Percentiles rank a stretch among this genome's conserved stretches.
These are phyloP conservation scores for Malacoraja senta DNA, from an alignment of 2,797 vertebrate genomes.

Conservation along the genomic window DNA sequence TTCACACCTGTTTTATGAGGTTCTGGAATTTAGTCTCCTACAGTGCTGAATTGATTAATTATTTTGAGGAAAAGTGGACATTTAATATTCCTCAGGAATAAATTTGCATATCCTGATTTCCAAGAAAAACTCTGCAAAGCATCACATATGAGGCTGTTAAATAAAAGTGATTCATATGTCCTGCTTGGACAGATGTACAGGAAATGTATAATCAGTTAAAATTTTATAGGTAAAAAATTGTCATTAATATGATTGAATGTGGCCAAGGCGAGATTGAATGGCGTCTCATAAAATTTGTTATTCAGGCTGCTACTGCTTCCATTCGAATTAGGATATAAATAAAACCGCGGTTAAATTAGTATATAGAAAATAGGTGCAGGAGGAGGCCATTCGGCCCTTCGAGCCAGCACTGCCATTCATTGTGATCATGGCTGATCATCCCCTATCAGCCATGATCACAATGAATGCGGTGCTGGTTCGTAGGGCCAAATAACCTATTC, in stretches of 20 bases:
- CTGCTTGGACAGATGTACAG: background rate
- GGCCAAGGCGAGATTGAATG: background rate
- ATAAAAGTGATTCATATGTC: background rate
- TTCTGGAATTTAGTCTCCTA: background rate
- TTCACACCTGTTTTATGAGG: too few relatives aligned
- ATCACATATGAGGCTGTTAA: background rate
- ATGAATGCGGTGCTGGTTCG: too few relatives aligned
- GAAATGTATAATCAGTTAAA: background rate
- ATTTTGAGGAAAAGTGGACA: background rate
- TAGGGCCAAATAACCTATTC: too few relatives aligned
- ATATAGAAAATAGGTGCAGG: background rate
- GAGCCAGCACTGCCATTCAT: too few relatives aligned
- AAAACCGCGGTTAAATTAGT: background rate
- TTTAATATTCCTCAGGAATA: background rate
- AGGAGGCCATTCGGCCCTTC: too few relatives aligned
- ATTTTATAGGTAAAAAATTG: background rate
- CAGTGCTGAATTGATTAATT: background rate
- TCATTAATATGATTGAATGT: background rate
- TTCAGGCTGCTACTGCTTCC: background rate
- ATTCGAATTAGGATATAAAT: conserved; percentile 13
- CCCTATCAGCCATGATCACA: too few relatives aligned
- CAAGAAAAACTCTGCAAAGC: background rate
- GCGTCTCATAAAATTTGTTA: background rate
- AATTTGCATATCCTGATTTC: background rate
- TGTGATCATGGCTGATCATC: too few relatives aligned